Base-by-base conservation (phyloP, 2,888 invertebrate species). In the Zootermopsis nevadensis region DNA sequence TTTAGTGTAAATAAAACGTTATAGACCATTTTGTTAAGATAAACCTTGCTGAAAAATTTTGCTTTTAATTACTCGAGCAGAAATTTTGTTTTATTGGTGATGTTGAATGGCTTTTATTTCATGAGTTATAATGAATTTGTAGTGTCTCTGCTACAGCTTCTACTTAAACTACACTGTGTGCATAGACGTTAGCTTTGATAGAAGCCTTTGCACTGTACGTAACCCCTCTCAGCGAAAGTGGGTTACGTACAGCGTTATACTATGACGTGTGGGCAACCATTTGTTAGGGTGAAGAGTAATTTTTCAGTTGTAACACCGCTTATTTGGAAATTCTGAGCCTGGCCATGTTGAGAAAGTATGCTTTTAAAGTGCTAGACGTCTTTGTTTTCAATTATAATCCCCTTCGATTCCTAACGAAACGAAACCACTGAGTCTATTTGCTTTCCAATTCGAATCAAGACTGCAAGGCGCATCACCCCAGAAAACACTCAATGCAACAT, bases 81-180 rank as follows among this genome's bases (percentile, higher is more conserved):
- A 60, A 60, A 60, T 60, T 60, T n/a, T 60, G 60, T n/a, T 60
- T 60, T 60, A 60, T 27, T 60, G 60, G n/a, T 27, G 8, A n/a
- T 27, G 27, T 12, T n/a, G 60, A 27, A 27, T n/a, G 2, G 27
- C 12, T 27, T 27, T 60, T 60, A 27, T 60, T n/a, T 60, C 27
- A 8, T n/a, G n/a, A 27, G 4, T 27, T 60, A 60, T 60, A 60
- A 27, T 60, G n/a, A 60, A 60, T 60, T 27, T 60, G 27, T 60
- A 27, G 8, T 3, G n/a, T 27, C 60, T 60, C 60, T 24, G 27
- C n/a, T 60, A n/a, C 60, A 27, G 48, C 48, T n/a, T 60, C 12
- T 60, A 48, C 19, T 48, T 48, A 3, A 48, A 42, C 10, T 38
- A 38, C 6, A 38, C 15, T 15, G 53, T 53, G 15, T 53, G 15